Evolutionary conservation across 2,113 vertebrate species (phyloP).

Genomic region (Elachura formosa): DNA sequence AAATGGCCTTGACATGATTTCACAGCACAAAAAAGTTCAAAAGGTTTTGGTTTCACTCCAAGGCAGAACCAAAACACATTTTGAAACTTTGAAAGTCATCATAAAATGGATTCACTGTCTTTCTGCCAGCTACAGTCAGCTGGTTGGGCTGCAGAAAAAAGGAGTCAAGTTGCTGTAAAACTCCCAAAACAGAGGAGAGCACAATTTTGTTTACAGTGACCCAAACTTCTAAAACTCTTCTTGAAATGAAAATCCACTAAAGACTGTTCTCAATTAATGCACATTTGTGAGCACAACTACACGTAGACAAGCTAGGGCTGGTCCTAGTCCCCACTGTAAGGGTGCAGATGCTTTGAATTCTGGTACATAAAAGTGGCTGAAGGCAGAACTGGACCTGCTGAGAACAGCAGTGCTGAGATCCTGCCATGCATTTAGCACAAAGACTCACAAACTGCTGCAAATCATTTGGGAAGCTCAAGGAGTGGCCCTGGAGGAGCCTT

Average conservation of each 20-base stretch:
- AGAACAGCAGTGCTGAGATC: neutral
- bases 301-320: neutral
- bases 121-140: conserved; percentile 51
- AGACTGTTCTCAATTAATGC: conserved; percentile 33
- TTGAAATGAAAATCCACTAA: conserved; percentile 20
- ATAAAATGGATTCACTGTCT: neutral
- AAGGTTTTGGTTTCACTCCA: conserved; percentile 39
- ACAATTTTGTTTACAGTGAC: conserved; percentile 22
- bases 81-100: conserved; percentile 6
- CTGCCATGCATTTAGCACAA: neutral
- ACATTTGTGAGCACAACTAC: conserved; percentile 14
- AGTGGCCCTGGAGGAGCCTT: neutral
- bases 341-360: conserved; percentile 32
- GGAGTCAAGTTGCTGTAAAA: neutral
- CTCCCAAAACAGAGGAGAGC: conserved; percentile 7
- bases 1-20: conserved; percentile 8
- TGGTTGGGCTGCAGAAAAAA: conserved; percentile 29
- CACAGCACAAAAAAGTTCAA: neutral
- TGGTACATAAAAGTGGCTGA: neutral
- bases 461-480: neutral
- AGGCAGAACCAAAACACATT: conserved; percentile 52
- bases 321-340: neutral
- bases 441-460: neutral
- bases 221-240: conserved; percentile 40
- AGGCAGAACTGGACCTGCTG: conserved; percentile 6